These are phyloP conservation scores for Apodemia duryi DNA, from an alignment of 2,888 invertebrate genomes.

Conservation along the genomic window DNA sequence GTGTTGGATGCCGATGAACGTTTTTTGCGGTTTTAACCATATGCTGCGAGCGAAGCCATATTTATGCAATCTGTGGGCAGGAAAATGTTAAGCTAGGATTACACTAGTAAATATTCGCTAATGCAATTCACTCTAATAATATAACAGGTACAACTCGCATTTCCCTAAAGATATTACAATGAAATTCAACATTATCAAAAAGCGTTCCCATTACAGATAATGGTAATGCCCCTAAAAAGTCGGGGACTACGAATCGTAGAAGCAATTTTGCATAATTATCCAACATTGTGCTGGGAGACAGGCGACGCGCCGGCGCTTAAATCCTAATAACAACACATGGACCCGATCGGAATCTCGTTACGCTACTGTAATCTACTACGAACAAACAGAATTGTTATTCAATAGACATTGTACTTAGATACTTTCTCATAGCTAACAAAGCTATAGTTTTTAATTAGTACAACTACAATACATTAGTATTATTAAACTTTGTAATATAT, in stretches of 20 bases:
- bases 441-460: constrained; percentile 1
- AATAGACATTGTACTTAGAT: constrained; percentile 45
- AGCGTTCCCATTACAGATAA: constrained; percentile 73
- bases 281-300: constrained; percentile 55
- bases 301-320: constrained; percentile 62
- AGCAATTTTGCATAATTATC: constrained; percentile 79
- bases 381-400: constrained; percentile 45
- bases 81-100: constrained; percentile 57
- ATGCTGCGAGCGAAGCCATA: constrained; percentile 65
- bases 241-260: constrained; percentile 70
- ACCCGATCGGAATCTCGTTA: constrained; percentile 73
- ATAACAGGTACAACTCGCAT: constrained; percentile 50
- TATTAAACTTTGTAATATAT: too few relatives aligned
- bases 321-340: constrained; percentile 69
- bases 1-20: constrained; percentile 52
- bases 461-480: background rate
- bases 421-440: constrained; percentile 34
- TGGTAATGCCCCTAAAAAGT: constrained; percentile 73
- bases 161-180: constrained; percentile 65
- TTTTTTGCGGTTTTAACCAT: constrained; percentile 56
- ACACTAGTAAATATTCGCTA: constrained; percentile 49
- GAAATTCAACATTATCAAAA: constrained; percentile 73
- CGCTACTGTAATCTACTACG: constrained; percentile 59
- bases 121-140: constrained; percentile 32
- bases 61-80: constrained; percentile 65